Evolutionary conservation across 1,140 invertebrate species (phyloP).

Genomic region (Proctacanthus coquilletti): DNA sequence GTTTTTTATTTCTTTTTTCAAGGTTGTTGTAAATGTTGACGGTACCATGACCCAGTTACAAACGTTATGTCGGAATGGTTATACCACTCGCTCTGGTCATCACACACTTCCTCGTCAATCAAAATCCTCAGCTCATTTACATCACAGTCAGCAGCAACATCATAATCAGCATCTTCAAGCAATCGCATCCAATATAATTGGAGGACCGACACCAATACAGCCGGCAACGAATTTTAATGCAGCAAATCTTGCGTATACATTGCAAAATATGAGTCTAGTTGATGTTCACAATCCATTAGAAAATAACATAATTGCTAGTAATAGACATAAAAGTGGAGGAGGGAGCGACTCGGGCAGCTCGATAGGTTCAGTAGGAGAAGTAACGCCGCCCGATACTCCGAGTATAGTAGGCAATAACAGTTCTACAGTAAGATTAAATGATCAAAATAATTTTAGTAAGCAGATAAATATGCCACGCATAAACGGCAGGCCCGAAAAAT

Average conservation of each 20-base stretch:
- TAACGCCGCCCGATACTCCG: constrained; percentile 26
- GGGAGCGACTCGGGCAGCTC: constrained; percentile 26
- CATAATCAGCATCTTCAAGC: constrained; percentile 28
- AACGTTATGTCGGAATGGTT: constrained; percentile 24
- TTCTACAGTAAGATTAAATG: neutral
- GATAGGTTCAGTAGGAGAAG: constrained; percentile 23
- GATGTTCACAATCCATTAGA: constrained; percentile 8
- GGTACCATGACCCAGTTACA: constrained; percentile 18
- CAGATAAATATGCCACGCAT: neutral
- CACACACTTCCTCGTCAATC: constrained; percentile 13
- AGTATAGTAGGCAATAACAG: constrained; percentile 12
- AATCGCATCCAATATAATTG: constrained; percentile 22
- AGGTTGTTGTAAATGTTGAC: constrained; percentile 17
- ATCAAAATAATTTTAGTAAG: constrained; percentile 1
- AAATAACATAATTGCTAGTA: constrained; percentile 12
- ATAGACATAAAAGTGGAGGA: neutral
- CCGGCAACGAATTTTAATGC: neutral
- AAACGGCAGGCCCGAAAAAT: constrained; percentile 10
- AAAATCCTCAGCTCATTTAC: constrained; percentile 16
- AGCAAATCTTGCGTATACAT: constrained; percentile 11
- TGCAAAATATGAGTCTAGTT: constrained; percentile 21
- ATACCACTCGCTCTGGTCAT: constrained; percentile 15
- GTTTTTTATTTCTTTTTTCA: constrained; percentile 6
- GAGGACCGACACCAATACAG: constrained; percentile 5
- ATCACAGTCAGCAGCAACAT: constrained; percentile 18